These are phyloP conservation scores for Pheosia gnoma DNA, from an alignment of 2,888 invertebrate species.

Conservation along the genomic window DNA sequence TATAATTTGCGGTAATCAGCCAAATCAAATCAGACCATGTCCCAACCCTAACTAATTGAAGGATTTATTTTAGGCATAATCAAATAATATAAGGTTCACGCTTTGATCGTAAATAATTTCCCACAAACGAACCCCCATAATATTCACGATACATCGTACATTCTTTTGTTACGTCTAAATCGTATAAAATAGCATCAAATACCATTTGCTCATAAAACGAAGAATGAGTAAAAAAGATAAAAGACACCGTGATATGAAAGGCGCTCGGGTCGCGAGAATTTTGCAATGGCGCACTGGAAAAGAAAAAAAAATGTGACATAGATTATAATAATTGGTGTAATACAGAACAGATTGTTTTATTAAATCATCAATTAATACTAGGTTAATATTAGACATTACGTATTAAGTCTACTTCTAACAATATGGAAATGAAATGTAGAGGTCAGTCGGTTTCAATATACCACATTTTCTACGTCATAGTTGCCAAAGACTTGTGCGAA, in stretches of 20 bases:
- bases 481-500: too few relatives aligned
- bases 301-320: slow-evolving; percentile 45
- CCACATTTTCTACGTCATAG: too few relatives aligned
- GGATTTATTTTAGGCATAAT: neutral
- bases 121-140: neutral
- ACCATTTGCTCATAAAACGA: slow-evolving; percentile 47
- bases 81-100: neutral
- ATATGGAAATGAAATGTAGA: too few relatives aligned
- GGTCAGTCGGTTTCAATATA: too few relatives aligned
- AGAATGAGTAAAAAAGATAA: slow-evolving; percentile 58
- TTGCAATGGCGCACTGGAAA: slow-evolving; percentile 47
- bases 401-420: too few relatives aligned
- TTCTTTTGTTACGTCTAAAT: slow-evolving; percentile 40
- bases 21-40: too few relatives aligned
- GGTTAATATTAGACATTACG: too few relatives aligned
- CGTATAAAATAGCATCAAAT: slow-evolving; percentile 50
- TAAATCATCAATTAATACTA: too few relatives aligned
- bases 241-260: slow-evolving; percentile 61
- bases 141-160: slow-evolving; percentile 18
- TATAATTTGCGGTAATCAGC: too few relatives aligned
- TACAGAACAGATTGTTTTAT: neutral
- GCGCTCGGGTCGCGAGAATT: slow-evolving; percentile 50
- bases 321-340: slow-evolving; percentile 35
- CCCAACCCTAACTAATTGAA: too few relatives aligned
- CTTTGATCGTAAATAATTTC: neutral